Evolutionary conservation across 2,113 vertebrate genomes (phyloP), one percentile per base, ranked within the genome.

Genomic region (Macheiramphus alcinus): DNA sequence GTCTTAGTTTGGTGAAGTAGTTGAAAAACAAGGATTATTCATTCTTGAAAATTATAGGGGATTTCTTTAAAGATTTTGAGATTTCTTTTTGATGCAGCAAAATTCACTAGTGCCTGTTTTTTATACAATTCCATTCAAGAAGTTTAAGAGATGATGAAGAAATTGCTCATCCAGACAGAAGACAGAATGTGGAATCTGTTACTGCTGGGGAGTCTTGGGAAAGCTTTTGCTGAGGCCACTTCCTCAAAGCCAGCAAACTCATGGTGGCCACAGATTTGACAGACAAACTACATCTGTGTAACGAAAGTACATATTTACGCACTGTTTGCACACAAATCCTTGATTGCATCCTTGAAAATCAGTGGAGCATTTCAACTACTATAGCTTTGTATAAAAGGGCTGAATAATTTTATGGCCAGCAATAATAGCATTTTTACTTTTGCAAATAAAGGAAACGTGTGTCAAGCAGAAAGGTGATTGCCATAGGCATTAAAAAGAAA

Each of bases 271-370:
- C 36, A 29, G 20, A 73, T 87, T 85, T 85, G 58, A 90, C 68
- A 96, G 65, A 71, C 43, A 93, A 90, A 90, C 40, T 52, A 58
- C n/a, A 78, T 71, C 38, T 25, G 59, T 91, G 58, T 66, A 89
- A 78, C 1, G 0, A 52, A 96, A 90, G 53, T 56, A 91, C 23
- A 27, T 76, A 61, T 83, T 94, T 88, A 61, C 7, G 1, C 75
- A 58, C 42, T 88, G 88, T 93, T 93, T 94, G 75, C 68, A 92
- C 55, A 91, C 88, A 94, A 91, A 74, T 66, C 83, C 55, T 95
- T 40, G 6, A 80, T 42, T 94, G 36, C 47, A 76, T 73, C 70
- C 67, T 87, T 90, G 82, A 90, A 95, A 94, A 85, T 56, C 87
- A 90, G 78, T 61, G 58, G 45, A 96, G 74, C 53, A 68, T 66